phyloP scores from a whole-genome alignment of 2,113 vertebrate species.

The Terrapene triunguis region DNA sequence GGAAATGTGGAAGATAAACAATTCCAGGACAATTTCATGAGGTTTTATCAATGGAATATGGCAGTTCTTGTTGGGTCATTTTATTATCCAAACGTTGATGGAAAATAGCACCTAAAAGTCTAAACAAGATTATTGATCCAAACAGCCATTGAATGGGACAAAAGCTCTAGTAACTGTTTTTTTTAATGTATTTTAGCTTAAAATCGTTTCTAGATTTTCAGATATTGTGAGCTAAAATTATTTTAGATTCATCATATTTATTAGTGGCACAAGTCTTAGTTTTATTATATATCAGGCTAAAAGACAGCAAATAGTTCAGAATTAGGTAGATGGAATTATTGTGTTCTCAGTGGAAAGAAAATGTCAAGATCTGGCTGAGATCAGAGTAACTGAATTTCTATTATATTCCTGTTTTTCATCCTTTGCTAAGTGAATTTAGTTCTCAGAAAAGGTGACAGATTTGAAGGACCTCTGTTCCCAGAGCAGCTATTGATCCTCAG shows the following conservation, averaged over 20 bases:
- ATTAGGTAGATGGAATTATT: background rate
- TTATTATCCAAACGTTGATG: background rate
- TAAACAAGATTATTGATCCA: background rate
- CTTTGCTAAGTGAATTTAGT: conserved; percentile 40
- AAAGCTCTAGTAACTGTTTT: background rate
- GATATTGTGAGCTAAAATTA: background rate
- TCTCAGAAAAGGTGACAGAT: conserved; percentile 19
- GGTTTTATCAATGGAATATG: background rate
- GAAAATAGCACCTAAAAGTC: background rate
- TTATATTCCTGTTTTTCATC: conserved; percentile 3
- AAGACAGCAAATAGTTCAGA: conserved; percentile 19
- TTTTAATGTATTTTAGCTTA: background rate
- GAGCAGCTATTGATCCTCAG: conserved; percentile 29
- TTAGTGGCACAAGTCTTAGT: background rate
- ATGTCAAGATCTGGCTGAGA: conserved; percentile 42
- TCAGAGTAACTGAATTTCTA: conserved; percentile 39
- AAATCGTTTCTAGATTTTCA: background rate
- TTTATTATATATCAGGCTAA: background rate
- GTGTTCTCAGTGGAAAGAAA: conserved; percentile 23
- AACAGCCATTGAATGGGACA: background rate
- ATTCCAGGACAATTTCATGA: background rate
- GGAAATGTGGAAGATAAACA: background rate
- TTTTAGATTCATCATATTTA: background rate
- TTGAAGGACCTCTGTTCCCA: background rate
- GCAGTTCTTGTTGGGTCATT: background rate